Conservation (phyloP, 2,113 vertebrate species). For the Electrona antarctica region DNA sequence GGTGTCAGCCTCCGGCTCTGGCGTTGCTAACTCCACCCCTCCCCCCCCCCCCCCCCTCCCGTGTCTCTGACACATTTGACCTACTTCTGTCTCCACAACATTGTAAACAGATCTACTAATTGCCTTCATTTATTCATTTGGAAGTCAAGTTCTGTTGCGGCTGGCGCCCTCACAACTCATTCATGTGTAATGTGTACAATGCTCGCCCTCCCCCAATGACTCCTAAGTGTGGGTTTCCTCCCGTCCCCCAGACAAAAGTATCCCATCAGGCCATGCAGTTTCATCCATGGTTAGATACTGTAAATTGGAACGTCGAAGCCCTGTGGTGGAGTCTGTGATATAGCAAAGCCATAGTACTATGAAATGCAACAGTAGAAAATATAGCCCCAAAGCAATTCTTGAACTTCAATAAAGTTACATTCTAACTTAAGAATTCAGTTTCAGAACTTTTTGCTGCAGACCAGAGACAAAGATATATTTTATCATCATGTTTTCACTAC, state of each 20-base stretch:
- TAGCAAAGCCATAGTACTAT: no score
- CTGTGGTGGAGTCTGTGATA: not conserved
- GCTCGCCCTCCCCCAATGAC: slow-evolving; percentile 34
- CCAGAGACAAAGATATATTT: no score
- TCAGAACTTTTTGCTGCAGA: no score
- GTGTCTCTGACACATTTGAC: slow-evolving; percentile 68
- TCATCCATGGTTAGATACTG: slow-evolving; percentile 1
- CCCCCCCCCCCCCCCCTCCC: slow-evolving; percentile 40
- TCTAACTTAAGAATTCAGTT: slow-evolving; percentile 8
- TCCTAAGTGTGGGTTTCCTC: slow-evolving; percentile 22
- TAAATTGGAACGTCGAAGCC: slow-evolving; percentile 3
- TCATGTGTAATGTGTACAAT: slow-evolving; percentile 71
- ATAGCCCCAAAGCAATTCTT: no score
- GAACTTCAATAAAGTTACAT: slow-evolving; percentile 17
- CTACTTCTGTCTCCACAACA: slow-evolving; percentile 75
- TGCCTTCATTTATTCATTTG: slow-evolving; percentile 80
- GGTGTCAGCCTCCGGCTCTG: slow-evolving; percentile 59
- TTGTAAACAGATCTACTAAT: slow-evolving; percentile 78
- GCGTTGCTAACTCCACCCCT: slow-evolving; percentile 33
- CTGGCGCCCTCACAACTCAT: slow-evolving; percentile 64
- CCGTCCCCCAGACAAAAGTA: slow-evolving; percentile 35
- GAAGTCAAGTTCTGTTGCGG: slow-evolving; percentile 73
- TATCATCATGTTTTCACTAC: no score
- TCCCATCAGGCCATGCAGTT: slow-evolving; percentile 34
- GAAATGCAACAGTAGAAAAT: no score